Percentiles rank a stretch among this genome's conserved stretches.
These are phyloP conservation scores for Amphiura filiformis DNA, from an alignment of 35 echinoderm and acorn worm genomes.

Conservation along the genomic window DNA sequence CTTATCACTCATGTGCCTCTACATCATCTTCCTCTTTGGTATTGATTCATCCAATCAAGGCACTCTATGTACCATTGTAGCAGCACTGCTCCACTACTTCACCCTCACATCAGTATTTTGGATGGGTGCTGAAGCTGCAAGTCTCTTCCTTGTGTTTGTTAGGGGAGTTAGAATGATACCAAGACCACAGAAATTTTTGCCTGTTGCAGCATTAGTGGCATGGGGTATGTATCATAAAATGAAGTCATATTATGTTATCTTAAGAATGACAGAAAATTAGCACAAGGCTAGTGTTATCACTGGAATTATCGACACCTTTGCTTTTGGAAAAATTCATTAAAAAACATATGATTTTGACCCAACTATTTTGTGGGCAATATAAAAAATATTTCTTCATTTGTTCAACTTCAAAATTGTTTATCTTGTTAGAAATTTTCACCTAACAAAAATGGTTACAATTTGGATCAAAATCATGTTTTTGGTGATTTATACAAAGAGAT, in stretches of 20 bases:
- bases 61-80: not conserved
- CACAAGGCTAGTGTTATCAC: not conserved
- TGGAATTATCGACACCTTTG: not conserved
- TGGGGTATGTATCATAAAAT: not conserved
- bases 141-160: not conserved
- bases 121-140: not conserved
- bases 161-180: not conserved
- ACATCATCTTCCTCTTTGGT: not conserved
- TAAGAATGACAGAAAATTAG: not conserved
- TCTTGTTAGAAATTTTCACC: too few relatives aligned
- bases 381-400: too few relatives aligned
- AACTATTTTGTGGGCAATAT: too few relatives aligned
- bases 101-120: not conserved
- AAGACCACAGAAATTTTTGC: conserved; percentile 1
- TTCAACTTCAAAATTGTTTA: too few relatives aligned
- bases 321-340: not conserved
- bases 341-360: not conserved
- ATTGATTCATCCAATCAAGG: not conserved
- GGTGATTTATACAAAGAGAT: too few relatives aligned
- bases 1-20: not conserved
- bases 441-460: too few relatives aligned
- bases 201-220: not conserved
- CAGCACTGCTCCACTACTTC: not conserved
- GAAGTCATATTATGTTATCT: not conserved
- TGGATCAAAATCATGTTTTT: too few relatives aligned